Percentiles rank a stretch among this genome's conserved stretches.
These are phyloP conservation scores for Sialis lutaria DNA, from an alignment of 2,888 invertebrate genomes.

Conservation along the genomic window DNA sequence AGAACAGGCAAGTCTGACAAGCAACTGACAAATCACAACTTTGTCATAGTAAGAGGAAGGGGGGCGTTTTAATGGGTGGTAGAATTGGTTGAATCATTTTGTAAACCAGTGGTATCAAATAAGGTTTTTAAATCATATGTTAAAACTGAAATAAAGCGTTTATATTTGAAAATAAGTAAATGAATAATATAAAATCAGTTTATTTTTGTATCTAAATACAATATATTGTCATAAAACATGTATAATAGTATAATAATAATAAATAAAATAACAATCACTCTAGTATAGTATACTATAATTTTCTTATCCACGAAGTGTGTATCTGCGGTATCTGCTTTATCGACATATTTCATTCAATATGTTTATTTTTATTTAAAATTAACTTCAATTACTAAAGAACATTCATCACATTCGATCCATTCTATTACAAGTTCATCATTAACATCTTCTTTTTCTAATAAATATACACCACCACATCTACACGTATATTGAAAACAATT, in stretches of 20 bases:
- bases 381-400: constrained; percentile 50
- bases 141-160: no score
- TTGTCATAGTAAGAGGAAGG: background rate
- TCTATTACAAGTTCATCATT: constrained; percentile 31
- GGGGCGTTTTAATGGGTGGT: background rate
- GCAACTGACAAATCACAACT: constrained; percentile 1
- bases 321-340: background rate
- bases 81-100: no score
- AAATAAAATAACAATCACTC: background rate
- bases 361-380: constrained; percentile 9
- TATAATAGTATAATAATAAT: no score
- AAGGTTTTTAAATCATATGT: no score
- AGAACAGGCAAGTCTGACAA: constrained; percentile 3
- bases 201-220: background rate
- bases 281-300: background rate
- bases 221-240: background rate
- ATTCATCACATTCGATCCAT: constrained; percentile 57
- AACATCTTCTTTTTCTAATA: constrained; percentile 24
- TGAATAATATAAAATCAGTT: no score
- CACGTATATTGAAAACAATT: constrained; percentile 36
- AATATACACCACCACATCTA: constrained; percentile 50
- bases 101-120: no score
- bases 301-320: background rate
- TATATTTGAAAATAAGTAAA: no score
- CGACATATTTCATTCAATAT: background rate